Evolutionary conservation across 2,113 vertebrate genomes (phyloP).

Genomic region (Scytalopus superciliaris): DNA sequence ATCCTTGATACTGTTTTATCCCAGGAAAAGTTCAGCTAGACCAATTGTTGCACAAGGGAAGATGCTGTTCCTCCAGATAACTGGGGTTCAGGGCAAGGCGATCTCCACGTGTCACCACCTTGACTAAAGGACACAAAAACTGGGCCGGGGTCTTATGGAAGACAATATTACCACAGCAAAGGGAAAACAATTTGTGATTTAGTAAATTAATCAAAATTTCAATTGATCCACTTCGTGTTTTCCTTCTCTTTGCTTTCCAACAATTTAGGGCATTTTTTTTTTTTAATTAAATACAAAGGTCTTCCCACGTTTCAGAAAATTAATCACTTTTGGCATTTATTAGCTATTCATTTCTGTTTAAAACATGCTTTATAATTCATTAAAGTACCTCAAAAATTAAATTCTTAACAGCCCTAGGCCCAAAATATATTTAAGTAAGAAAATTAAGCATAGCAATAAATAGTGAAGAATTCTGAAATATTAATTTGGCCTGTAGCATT

Average conservation of each 20-base stretch:
- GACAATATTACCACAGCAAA: fast-evolving
- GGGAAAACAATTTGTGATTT: neutral
- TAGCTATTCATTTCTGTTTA: constrained; percentile 47
- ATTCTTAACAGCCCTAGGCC: constrained; percentile 45
- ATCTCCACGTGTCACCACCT: neutral
- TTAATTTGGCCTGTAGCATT: constrained; percentile 61
- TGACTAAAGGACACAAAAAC: neutral
- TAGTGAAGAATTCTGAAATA: constrained; percentile 49
- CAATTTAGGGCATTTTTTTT: constrained; percentile 1
- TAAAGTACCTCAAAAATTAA: constrained; percentile 66
- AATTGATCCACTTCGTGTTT: neutral
- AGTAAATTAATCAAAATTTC: neutral
- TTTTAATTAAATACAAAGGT: constrained; percentile 35
- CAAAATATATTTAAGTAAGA: constrained; percentile 55
- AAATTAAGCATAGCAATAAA: constrained; percentile 59
- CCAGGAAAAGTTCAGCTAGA: neutral
- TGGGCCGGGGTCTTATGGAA: fast-evolving
- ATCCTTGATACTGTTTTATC: neutral
- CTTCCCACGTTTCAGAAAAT: neutral
- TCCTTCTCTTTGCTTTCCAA: constrained; percentile 4
- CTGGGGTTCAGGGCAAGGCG: neutral
- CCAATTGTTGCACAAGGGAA: neutral
- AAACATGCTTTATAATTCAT: constrained; percentile 66
- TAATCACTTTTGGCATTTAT: constrained; percentile 61
- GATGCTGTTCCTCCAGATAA: neutral